Conservation (phyloP, 2,113 vertebrate species). For the Microcebus jonahi region DNA sequence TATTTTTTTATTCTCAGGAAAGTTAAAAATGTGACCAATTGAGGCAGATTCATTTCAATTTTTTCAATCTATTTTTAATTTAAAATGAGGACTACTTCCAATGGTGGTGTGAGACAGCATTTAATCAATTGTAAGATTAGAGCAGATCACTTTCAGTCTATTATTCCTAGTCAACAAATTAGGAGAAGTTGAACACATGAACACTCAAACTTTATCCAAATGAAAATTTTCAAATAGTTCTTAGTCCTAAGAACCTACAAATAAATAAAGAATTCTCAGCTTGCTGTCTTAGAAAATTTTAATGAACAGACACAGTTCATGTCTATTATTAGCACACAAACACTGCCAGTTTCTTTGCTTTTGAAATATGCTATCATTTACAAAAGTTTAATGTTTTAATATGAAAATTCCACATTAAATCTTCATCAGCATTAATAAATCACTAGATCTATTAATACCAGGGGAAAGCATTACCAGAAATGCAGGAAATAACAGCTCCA, state of each 20-base stretch:
- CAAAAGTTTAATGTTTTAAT: slow-evolving; percentile 30
- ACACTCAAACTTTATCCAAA: slow-evolving; percentile 40
- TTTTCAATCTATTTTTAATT: slow-evolving; percentile 25
- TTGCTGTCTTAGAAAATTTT: slow-evolving; percentile 56
- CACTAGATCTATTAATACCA: background rate
- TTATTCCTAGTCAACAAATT: slow-evolving; percentile 57
- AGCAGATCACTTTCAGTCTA: slow-evolving; percentile 55
- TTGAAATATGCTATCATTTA: background rate
- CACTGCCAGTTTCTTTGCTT: background rate
- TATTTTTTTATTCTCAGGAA: background rate
- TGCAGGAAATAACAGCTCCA: background rate
- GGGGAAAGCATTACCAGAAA: background rate
- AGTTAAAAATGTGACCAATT: slow-evolving; percentile 11
- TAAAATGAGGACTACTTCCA: background rate
- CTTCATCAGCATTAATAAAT: slow-evolving; percentile 23
- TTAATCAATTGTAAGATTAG: slow-evolving; percentile 15
- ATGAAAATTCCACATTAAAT: slow-evolving; percentile 26
- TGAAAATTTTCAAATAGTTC: slow-evolving; percentile 32
- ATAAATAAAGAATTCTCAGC: slow-evolving; percentile 62
- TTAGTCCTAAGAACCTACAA: slow-evolving; percentile 14
- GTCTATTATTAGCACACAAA: slow-evolving; percentile 33
- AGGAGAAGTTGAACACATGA: slow-evolving; percentile 45
- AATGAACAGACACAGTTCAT: slow-evolving; percentile 32
- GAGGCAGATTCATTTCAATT: background rate
- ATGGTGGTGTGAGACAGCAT: background rate